Conservation (phyloP, 2,888 invertebrate genomes). For the Heliconius ethilla region DNA sequence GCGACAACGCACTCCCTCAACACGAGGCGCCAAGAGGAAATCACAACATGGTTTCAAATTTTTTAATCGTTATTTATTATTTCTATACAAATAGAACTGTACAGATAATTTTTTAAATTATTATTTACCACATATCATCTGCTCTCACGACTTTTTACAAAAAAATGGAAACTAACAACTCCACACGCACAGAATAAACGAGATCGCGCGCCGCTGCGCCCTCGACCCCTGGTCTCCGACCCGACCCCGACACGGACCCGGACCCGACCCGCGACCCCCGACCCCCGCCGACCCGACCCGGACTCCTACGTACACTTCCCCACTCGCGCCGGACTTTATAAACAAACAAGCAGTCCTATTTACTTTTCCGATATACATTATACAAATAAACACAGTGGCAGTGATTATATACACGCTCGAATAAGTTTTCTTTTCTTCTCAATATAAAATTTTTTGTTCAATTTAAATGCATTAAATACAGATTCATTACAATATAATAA, state of each 20-base stretch:
- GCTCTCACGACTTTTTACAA: conserved; percentile 82
- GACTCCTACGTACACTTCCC: conserved; percentile 30
- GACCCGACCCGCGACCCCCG: conserved; percentile 24
- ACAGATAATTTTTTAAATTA: conserved; percentile 82
- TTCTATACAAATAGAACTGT: conserved; percentile 84
- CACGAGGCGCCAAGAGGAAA: conserved; percentile 65
- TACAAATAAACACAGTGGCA: conserved; percentile 66
- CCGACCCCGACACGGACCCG: conserved; percentile 34
- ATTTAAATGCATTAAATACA: conserved; percentile 67
- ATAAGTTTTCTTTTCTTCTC: conserved; percentile 49
- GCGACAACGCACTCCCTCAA: conserved; percentile 56
- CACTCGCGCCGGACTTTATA: conserved; percentile 36
- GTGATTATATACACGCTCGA: conserved; percentile 64
- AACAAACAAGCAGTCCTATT: conserved; percentile 60
- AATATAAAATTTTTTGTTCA: conserved; percentile 58
- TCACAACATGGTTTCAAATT: conserved; percentile 78
- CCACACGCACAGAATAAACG: conserved; percentile 75
- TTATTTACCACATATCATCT: conserved; percentile 80
- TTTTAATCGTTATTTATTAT: conserved; percentile 82
- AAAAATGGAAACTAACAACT: conserved; percentile 82
- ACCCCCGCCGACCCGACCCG: conserved; percentile 6
- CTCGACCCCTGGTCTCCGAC: conserved; percentile 42
- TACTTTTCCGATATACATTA: conserved; percentile 50
- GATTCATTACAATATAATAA: conserved; percentile 35
- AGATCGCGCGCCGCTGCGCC: conserved; percentile 63